Base-by-base conservation (phyloP, 30 jellyfish, hydroid and myxozoan genomes). In the Sanderia malayensis region DNA sequence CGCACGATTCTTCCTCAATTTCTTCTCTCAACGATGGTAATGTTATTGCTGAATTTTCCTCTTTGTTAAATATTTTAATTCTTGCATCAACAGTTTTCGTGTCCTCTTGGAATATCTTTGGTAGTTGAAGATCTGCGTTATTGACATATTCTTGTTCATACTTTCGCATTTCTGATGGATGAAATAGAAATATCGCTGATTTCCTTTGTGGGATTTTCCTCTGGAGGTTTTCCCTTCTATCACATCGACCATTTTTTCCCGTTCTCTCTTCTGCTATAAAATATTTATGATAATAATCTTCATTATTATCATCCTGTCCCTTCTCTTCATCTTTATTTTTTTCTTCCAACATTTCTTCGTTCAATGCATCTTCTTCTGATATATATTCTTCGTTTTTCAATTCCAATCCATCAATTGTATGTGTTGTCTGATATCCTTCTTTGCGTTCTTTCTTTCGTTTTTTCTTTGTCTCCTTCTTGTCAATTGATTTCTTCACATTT, bases 91-190 rank as follows among this genome's bases (percentile, higher is more conserved):
- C 24, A 2, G 8, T 19, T 3, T 49, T 7, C 25, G 27, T 19
- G 8, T 49, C 64, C 18, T 49, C 64, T 49, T 49, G 64, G 18
- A 49, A 49, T 49, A 15, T 4, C 2, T 24, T 49, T 49, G 64
- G 64, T 49, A 9, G 23, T 24, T 15, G 64, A 4, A 9, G 18
- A 4, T 49, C 18, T 13, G 52, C 6, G 13, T 6, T 4, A 37
- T 37, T 13, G 6, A 13, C 52, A 37, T 37, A 37, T 37, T 37
- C 52, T 4, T 37, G 10, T 37, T 37, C 10, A 13, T 37, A 37
- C 13, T 49, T 49, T 49, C 27, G 64, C 27, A 49, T 49, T 19
- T 49, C 64, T 49, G 64, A 49, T 4, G 64, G 64, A 19, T 49
- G 64, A 4, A 49, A 8, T 4, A 49, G 64, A 49, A 49, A 49